phyloP scores from a whole-genome alignment of 2,113 vertebrate species.

The Ranitomeya imitator region DNA sequence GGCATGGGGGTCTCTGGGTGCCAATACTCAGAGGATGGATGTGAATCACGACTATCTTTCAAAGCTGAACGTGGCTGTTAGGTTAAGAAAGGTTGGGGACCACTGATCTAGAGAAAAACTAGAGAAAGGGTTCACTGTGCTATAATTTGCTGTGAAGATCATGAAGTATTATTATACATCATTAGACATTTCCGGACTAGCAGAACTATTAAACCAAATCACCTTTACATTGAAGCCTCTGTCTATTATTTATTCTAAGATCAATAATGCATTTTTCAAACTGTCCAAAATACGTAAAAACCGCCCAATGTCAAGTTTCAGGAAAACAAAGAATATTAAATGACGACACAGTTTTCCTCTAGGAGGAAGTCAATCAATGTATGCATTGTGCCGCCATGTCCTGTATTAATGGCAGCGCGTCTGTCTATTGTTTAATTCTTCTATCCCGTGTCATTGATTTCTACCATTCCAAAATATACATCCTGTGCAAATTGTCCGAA shows the following conservation, averaged over 20 bases:
- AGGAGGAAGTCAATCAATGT: neutral
- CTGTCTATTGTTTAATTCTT: conserved; percentile 7
- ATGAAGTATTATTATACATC: neutral
- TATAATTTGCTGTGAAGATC: too few relatives aligned
- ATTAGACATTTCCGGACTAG: neutral
- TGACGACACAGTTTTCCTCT: neutral
- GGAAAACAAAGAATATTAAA: neutral
- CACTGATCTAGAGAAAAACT: too few relatives aligned
- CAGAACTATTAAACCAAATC: neutral
- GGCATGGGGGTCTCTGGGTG: too few relatives aligned
- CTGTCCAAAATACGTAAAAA: neutral
- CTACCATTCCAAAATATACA: neutral
- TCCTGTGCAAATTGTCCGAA: conserved; percentile 1
- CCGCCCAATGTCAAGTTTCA: neutral
- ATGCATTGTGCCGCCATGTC: neutral
- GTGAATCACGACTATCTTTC: too few relatives aligned
- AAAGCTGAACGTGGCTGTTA: too few relatives aligned
- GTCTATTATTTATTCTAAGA: neutral
- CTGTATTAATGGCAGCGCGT: neutral
- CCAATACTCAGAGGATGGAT: too few relatives aligned
- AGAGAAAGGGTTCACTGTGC: too few relatives aligned
- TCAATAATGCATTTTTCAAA: neutral
- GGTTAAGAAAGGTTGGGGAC: too few relatives aligned
- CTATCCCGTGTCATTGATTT: neutral
- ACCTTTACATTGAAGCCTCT: neutral